Conservation (phyloP, 2,888 invertebrate species). For the Argyresthia goedartella region DNA sequence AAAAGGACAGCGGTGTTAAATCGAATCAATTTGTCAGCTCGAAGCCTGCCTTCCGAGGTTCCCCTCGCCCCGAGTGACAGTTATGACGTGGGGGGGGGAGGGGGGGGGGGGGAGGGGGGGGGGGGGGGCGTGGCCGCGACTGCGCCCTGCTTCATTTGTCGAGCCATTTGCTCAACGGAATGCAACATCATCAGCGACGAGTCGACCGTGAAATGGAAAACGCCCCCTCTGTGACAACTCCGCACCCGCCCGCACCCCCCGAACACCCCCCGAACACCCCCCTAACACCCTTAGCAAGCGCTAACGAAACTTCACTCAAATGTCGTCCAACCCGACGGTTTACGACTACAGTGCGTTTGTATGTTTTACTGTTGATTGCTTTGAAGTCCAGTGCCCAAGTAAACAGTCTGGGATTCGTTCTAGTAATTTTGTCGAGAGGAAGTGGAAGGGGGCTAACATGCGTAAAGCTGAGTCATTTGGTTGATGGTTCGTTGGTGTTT, state of each 20-base stretch:
- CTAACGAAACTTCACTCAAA: conserved; percentile 27
- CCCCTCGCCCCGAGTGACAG: conserved; percentile 37
- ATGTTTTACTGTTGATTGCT: conserved; percentile 29
- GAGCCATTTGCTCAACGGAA: conserved; percentile 65
- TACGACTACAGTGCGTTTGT: conserved; percentile 25
- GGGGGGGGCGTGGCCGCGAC: conserved; percentile 58
- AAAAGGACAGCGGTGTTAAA: background rate
- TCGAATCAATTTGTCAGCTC: conserved; percentile 1
- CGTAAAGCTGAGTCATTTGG: conserved; percentile 18
- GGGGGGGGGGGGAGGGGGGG: too few relatives aligned
- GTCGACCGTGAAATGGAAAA: conserved; percentile 69
- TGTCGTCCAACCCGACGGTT: conserved; percentile 18
- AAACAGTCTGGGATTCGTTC: conserved; percentile 23
- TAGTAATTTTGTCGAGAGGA: conserved; percentile 9
- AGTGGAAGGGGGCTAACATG: conserved; percentile 16
- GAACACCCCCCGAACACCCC: conserved; percentile 19
- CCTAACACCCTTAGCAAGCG: conserved; percentile 38
- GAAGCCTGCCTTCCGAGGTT: conserved; percentile 18
- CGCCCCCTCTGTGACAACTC: conserved; percentile 57
- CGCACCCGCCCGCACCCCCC: conserved; percentile 24
- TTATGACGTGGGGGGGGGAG: conserved; percentile 63
- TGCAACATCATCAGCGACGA: conserved; percentile 66
- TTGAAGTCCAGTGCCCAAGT: conserved; percentile 21
- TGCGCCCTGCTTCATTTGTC: conserved; percentile 63
- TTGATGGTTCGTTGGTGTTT: conserved; percentile 8